These are phyloP conservation scores for Toxotes chatareus DNA, from an alignment of 2,113 vertebrate genomes.

Conservation along the genomic window DNA sequence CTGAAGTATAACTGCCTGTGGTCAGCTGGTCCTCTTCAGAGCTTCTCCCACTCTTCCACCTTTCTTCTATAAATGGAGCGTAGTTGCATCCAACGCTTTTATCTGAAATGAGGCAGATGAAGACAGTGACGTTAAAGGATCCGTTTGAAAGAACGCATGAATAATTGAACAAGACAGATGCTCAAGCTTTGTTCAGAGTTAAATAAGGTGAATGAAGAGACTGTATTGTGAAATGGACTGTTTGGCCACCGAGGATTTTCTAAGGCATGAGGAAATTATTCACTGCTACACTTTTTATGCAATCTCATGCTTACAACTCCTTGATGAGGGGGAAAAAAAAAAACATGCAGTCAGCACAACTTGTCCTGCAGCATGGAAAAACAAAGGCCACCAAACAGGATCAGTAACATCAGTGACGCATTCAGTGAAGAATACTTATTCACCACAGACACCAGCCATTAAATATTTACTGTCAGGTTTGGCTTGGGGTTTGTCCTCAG, in stretches of 20 bases:
- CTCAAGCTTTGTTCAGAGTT: not conserved
- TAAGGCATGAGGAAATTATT: not conserved
- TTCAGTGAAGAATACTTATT: conserved; percentile 54
- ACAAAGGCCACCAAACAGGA: conserved; percentile 53
- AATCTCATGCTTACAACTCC: not conserved
- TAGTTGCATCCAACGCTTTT: conserved; percentile 66
- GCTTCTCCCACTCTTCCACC: conserved; percentile 40
- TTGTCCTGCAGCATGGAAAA: conserved; percentile 6
- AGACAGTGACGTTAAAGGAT: conserved; percentile 19
- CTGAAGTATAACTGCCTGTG: conserved; percentile 1
- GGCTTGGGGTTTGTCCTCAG: conserved; percentile 17
- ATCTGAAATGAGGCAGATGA: conserved; percentile 55
- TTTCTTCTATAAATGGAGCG: conserved; percentile 41
- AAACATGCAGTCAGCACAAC: conserved; percentile 30
- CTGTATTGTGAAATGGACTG: not conserved
- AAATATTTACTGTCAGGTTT: conserved; percentile 74
- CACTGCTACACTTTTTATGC: not conserved
- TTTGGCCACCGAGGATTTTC: not conserved
- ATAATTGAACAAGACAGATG: not conserved
- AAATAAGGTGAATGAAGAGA: not conserved
- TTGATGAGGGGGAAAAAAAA: not conserved
- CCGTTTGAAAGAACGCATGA: not conserved
- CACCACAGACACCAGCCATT: conserved; percentile 43
- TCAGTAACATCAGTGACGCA: conserved; percentile 65
- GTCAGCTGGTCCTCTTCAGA: conserved; percentile 44